phyloP scores from a whole-genome alignment of 2,888 invertebrate genomes.

The Bellardia pandia region DNA sequence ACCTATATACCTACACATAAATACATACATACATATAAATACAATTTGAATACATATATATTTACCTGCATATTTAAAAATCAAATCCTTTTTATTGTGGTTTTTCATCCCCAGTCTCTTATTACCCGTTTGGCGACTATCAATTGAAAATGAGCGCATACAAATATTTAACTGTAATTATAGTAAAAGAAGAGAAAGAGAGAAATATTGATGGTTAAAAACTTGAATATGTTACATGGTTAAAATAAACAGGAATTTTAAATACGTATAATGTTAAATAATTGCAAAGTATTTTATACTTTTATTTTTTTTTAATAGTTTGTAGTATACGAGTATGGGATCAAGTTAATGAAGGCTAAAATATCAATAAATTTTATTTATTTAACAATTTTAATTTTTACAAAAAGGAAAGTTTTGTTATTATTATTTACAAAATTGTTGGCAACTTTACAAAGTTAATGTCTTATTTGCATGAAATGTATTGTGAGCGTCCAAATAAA shows the following conservation, averaged over 20 bases:
- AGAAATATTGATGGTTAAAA: conserved; percentile 16
- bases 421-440: background rate
- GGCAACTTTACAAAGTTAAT: background rate
- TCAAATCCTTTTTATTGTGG: conserved; percentile 82
- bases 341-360: background rate
- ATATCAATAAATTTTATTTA: background rate
- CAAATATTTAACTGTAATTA: conserved; percentile 73
- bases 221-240: background rate
- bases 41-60: background rate
- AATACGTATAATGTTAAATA: conserved; percentile 10
- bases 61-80: conserved; percentile 83
- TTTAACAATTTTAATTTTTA: background rate
- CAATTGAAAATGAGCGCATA: conserved; percentile 80
- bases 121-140: conserved; percentile 79
- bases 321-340: background rate
- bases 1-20: background rate
- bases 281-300: background rate
- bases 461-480: background rate
- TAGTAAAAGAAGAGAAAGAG: conserved; percentile 5
- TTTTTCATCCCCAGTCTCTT: conserved; percentile 83
- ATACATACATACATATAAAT: background rate
- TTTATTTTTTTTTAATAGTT: background rate
- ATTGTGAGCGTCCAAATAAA: too few species aligned
- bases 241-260: conserved; percentile 53
- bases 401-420: background rate